Evolutionary conservation across 2,888 invertebrate genomes (phyloP).

Genomic region (Cheilosia scutellata): DNA sequence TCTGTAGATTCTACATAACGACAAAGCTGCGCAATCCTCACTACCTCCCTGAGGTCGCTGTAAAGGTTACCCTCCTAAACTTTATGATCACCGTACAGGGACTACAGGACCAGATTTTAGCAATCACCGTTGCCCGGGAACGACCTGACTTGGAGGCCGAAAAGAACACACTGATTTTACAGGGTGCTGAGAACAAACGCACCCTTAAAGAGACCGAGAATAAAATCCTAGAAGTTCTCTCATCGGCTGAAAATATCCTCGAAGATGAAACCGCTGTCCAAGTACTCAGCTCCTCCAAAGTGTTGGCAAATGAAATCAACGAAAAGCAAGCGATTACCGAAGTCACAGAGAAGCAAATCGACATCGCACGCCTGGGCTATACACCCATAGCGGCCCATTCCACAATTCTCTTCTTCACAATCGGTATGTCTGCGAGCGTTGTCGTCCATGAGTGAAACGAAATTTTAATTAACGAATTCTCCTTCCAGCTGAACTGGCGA

Average conservation of each 20-base stretch:
- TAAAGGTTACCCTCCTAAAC: conserved; percentile 95
- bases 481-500: conserved; percentile 90
- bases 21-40: conserved; percentile 97
- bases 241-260: conserved; percentile 91
- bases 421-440: conserved; percentile 85
- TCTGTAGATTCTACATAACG: conserved; percentile 93
- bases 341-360: conserved; percentile 95
- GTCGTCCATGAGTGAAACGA: neutral
- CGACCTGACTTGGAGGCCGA: conserved; percentile 96
- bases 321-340: conserved; percentile 95
- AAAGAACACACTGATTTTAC: conserved; percentile 93
- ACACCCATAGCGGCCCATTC: conserved; percentile 96
- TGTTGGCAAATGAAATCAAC: conserved; percentile 94
- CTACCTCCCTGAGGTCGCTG: conserved; percentile 96
- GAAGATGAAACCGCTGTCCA: conserved; percentile 97
- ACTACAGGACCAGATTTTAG: conserved; percentile 94
- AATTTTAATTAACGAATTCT: conserved; percentile 49
- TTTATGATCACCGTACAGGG: conserved; percentile 96
- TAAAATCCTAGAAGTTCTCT: conserved; percentile 92
- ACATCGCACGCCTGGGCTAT: conserved; percentile 92
- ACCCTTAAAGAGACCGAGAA: conserved; percentile 94
- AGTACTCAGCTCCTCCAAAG: conserved; percentile 95
- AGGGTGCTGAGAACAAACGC: conserved; percentile 93
- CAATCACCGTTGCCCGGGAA: conserved; percentile 96
- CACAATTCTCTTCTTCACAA: conserved; percentile 95